Conservation (phyloP, 2,797 vertebrate species). For the Darevskia nairensis region DNA sequence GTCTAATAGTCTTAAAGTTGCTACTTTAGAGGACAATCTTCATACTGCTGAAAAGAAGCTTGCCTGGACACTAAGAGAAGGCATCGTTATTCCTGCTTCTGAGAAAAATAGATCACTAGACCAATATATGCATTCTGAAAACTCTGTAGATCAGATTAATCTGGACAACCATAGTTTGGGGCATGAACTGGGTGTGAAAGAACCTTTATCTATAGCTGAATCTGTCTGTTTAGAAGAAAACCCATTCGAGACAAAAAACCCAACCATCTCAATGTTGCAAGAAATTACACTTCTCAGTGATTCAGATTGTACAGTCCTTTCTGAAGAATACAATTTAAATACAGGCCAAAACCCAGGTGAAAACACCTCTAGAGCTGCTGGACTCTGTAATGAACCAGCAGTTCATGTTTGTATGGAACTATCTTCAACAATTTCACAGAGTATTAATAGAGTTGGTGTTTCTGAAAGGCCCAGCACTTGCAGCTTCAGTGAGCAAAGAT, state of each 20-base stretch:
- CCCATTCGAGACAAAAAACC: background rate
- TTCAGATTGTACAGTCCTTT: conserved; percentile 63
- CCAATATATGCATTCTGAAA: conserved; percentile 42
- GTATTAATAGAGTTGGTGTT: conserved; percentile 34
- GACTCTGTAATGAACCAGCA: conserved; percentile 36
- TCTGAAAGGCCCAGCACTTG: conserved; percentile 38
- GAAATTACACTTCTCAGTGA: conserved; percentile 48
- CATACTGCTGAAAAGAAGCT: background rate
- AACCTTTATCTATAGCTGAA: conserved; percentile 49
- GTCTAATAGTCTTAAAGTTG: conserved; percentile 16
- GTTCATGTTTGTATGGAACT: conserved; percentile 42
- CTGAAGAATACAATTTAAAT: conserved; percentile 54
- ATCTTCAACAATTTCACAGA: conserved; percentile 36
- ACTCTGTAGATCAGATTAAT: conserved; percentile 26
- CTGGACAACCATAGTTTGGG: conserved; percentile 13
- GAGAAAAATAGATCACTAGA: conserved; percentile 35
- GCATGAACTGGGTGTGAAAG: conserved; percentile 45
- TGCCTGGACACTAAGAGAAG: conserved; percentile 38
- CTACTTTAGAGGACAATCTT: conserved; percentile 33
- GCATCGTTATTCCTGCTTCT: conserved; percentile 5
- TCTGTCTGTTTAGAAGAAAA: conserved; percentile 51
- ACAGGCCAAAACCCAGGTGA: conserved; percentile 17
- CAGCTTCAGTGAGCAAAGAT: background rate
- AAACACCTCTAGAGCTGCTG: conserved; percentile 46
- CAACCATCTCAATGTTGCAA: conserved; percentile 44